Evolutionary conservation across 2,888 invertebrate genomes (phyloP), one percentile per base, ranked within the genome.

Genomic region (Lucinisca nassula): DNA sequence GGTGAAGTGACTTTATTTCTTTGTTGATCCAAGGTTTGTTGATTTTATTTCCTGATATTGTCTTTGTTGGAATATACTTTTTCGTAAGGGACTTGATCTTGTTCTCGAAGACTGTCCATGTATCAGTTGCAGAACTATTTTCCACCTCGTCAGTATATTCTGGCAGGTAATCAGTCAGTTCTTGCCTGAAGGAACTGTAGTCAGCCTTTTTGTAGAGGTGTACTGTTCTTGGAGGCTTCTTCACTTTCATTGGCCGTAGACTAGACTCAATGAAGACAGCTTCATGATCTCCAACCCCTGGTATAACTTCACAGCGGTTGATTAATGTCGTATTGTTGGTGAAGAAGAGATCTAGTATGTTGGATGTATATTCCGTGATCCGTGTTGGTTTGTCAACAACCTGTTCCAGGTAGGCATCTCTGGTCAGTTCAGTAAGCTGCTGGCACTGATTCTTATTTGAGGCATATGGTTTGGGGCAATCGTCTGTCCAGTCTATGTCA

Each of bases 401-500:
- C 61, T 61, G 45, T n/a, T n/a, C n/a, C n/a, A n/a, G n/a, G n/a
- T n/a, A n/a, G n/a, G n/a, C n/a, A n/a, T n/a, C n/a, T n/a, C n/a
- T n/a, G n/a, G n/a, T n/a, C n/a, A n/a, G n/a, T n/a, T n/a, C n/a
- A n/a, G n/a, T n/a, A n/a, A n/a, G n/a, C n/a, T n/a, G n/a, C n/a
- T n/a, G n/a, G n/a, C n/a, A n/a, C n/a, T n/a, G n/a, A n/a, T n/a
- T n/a, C n/a, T n/a, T n/a, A n/a, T n/a, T n/a, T n/a, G n/a, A n/a
- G n/a, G n/a, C 76, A 35, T 49, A 67, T 76, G 76, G 37, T 0
- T n/a, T n/a, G 0, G 67, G 49, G 32, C 76, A 30, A 49, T 67
- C 49, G 49, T 67, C 76, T 35, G 61, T 32, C 83, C 78, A 83
- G 83, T 82, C 51, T 55, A 82, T 82, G 32, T 77, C 77, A 30